Percentiles rank a stretch among this genome's conserved stretches.
Conservation (phyloP, 2,888 invertebrate genomes). For the Lutraria lutraria region DNA sequence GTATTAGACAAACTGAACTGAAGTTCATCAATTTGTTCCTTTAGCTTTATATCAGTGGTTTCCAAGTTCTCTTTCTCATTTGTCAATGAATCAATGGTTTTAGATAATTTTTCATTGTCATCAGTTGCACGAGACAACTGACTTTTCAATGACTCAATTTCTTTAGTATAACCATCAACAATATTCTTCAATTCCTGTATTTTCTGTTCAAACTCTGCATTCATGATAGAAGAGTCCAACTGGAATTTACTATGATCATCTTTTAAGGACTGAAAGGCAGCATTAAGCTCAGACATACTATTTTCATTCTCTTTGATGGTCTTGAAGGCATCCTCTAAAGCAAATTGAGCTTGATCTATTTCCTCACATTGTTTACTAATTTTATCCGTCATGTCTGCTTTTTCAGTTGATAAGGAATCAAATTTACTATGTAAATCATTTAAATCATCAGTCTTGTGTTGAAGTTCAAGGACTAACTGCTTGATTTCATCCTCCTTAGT, state of each 20-base stretch:
- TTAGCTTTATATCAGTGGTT: background rate
- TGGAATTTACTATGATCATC: conserved; percentile 24
- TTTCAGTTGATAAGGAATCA: conserved; percentile 17
- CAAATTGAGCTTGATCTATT: background rate
- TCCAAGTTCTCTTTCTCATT: conserved; percentile 18
- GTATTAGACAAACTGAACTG: conserved; percentile 29
- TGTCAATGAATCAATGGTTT: background rate
- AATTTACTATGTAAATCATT: conserved; percentile 13
- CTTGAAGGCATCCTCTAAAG: conserved; percentile 29
- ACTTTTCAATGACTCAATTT: background rate
- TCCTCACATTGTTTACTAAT: background rate
- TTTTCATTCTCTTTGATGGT: conserved; percentile 5
- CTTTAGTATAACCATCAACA: conserved; percentile 21
- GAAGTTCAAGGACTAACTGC: conserved; percentile 34
- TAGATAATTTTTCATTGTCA: background rate
- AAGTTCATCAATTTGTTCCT: conserved; percentile 26
- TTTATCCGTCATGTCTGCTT: conserved; percentile 20
- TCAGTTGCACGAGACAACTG: conserved; percentile 13
- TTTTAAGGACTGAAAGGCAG: conserved; percentile 21
- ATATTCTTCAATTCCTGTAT: conserved; percentile 18
- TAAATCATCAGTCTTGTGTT: conserved; percentile 28
- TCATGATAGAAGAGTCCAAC: conserved; percentile 4
- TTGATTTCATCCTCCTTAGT: conserved; percentile 44
- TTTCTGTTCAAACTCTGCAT: conserved; percentile 24
- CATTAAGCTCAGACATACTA: conserved; percentile 9